These are phyloP conservation scores for Phymanthus crucifer DNA, from an alignment of 92 coral and sea anemone species.

Conservation along the genomic window DNA sequence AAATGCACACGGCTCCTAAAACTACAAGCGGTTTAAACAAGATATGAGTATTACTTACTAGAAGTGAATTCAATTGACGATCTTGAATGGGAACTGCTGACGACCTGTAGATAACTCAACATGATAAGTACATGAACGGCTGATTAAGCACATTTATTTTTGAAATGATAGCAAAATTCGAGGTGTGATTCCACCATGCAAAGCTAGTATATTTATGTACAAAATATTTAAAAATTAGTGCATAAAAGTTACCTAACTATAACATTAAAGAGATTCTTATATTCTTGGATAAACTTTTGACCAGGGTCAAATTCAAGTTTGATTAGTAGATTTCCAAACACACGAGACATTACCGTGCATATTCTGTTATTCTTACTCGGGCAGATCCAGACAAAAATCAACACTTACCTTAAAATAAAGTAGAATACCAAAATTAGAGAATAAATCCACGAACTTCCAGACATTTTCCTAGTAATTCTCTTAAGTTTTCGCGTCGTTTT, in stretches of 20 bases:
- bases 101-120: constrained; percentile 2
- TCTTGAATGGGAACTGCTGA: constrained; percentile 24
- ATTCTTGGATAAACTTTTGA: constrained; percentile 10
- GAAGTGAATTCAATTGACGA: neutral
- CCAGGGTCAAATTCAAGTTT: constrained; percentile 8
- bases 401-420: constrained; percentile 28
- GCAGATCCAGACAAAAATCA: neutral
- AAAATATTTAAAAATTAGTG: constrained; percentile 5
- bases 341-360: neutral
- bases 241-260: neutral
- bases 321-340: neutral
- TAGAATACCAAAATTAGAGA: constrained; percentile 12
- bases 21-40: neutral
- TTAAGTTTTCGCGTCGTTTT: constrained; percentile 6
- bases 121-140: neutral
- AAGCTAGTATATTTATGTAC: constrained; percentile 2
- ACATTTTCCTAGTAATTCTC: constrained; percentile 13
- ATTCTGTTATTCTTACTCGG: neutral
- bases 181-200: neutral
- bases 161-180: constrained; percentile 10
- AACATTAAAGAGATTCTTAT: neutral
- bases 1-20: neutral
- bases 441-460: constrained; percentile 19
- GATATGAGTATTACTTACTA: constrained; percentile 20
- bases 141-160: constrained; percentile 5